Base-by-base conservation (phyloP, 2,888 invertebrate species). In the Polydrusus cervinus region DNA sequence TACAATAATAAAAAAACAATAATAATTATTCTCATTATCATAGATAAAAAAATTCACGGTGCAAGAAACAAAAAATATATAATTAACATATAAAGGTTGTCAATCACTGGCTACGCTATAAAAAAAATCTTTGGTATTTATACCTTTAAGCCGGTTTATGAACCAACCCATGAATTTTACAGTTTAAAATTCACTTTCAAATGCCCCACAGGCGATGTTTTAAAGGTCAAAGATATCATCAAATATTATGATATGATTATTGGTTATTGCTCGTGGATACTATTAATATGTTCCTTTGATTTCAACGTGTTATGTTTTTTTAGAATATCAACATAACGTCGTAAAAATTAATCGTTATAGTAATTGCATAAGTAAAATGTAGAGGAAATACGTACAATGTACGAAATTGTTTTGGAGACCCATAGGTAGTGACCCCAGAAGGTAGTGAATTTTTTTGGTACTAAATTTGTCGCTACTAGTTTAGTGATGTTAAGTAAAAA, bases 141-240 rank as follows among this genome's bases (percentile, higher is more conserved):
- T 47, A 47, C 25, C 38, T 9, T 64, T 30, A 14, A 47, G 25
- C 64, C 45, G 64, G 64, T 64, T 64, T 20, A 34, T 25, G 16
- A 16, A 53, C 53, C 53, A 55, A 51, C 40, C 51, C n/a, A 30
- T 62, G 20, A 51, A 55, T 67, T 55, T 55, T 18, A 10, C n/a
- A 40, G 40, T 43, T 67, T 67, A 67, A 67, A 67, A 67, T 67
- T 67, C 51, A 67, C 67, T 67, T 67, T 67, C 67, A 51, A 67
- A 53, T 67, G 1, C n/a, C 7, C 55, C 55, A 13, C 13, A 20
- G 67, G 67, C 67, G 47, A 62, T 13, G 14, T 20, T 67, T 3
- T 20, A 67, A 66, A 67, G 67, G 67, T 67, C 40, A 67, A 38
- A 67, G 53, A 53, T 53, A 67, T 51, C 67, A 67, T 67, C 67